A percentile compares a stretch with the other conserved stretches of the same genome.
phyloP scores from a whole-genome alignment of 2,888 invertebrate species.

The Apoda limacodes region DNA sequence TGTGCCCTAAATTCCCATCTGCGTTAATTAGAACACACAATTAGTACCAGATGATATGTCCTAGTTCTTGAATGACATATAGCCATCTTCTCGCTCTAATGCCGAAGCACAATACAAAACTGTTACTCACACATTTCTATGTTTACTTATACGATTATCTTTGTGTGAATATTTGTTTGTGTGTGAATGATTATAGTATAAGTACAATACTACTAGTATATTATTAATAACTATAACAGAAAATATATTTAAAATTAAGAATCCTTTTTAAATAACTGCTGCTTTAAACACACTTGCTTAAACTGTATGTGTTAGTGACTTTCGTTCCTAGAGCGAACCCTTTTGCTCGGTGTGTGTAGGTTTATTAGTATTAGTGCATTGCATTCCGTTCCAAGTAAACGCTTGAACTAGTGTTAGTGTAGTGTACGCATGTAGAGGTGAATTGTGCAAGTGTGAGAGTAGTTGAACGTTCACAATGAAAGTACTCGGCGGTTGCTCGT shows the following conservation, averaged over 20 bases:
- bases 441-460: constrained; percentile 33
- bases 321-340: too few relatives aligned
- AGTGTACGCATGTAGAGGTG: constrained; percentile 20
- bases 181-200: too few relatives aligned
- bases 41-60: constrained; percentile 53
- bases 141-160: constrained; percentile 16
- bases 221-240: too few relatives aligned
- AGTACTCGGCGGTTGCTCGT: constrained; percentile 63
- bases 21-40: constrained; percentile 45
- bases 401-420: constrained; percentile 24
- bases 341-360: too few relatives aligned
- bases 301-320: too few relatives aligned
- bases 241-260: too few relatives aligned
- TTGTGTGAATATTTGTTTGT: constrained; percentile 6
- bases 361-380: too few relatives aligned
- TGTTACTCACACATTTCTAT: constrained; percentile 35
- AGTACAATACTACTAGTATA: too few relatives aligned
- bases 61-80: constrained; percentile 56
- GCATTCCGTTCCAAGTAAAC: too few relatives aligned
- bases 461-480: constrained; percentile 64
- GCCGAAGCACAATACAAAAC: constrained; percentile 51
- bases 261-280: too few relatives aligned
- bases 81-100: constrained; percentile 59
- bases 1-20: constrained; percentile 33
- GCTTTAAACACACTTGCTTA: too few relatives aligned